phyloP scores from a whole-genome alignment of 2,888 invertebrate species.

The Brassicogethes aeneus region DNA sequence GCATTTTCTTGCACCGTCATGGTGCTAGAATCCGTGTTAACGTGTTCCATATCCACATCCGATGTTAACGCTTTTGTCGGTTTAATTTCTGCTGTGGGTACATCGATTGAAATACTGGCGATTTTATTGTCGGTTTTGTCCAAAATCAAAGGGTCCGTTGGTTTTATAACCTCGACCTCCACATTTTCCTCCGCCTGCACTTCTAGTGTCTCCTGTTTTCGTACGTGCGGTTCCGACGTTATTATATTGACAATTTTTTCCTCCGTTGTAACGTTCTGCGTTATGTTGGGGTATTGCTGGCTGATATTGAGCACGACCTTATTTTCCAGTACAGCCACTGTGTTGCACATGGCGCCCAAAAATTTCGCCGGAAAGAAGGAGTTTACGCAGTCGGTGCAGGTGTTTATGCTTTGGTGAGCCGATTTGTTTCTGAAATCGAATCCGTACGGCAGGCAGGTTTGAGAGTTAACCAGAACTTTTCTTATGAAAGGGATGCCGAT shows the following conservation, averaged over 20 bases:
- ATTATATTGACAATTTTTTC: constrained; percentile 18
- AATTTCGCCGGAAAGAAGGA: constrained; percentile 58
- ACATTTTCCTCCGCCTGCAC: constrained; percentile 1
- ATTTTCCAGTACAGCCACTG: constrained; percentile 57
- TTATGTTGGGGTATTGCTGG: constrained; percentile 33
- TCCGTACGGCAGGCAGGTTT: constrained; percentile 53
- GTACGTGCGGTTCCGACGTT: constrained; percentile 11
- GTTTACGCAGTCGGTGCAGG: constrained; percentile 44
- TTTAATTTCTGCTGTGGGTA: constrained; percentile 31
- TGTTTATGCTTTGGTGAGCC: constrained; percentile 15
- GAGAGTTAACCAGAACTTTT: constrained; percentile 51
- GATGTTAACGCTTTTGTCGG: constrained; percentile 33
- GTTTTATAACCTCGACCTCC: constrained; percentile 4
- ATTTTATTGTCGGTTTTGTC: constrained; percentile 15
- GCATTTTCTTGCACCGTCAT: not conserved
- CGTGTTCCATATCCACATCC: constrained; percentile 10
- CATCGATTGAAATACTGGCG: constrained; percentile 20
- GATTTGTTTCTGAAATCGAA: constrained; percentile 48
- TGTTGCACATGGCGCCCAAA: constrained; percentile 70
- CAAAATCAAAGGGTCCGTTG: constrained; percentile 15
- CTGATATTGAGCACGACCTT: constrained; percentile 58
- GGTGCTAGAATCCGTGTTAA: not conserved
- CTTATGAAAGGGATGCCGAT: constrained; percentile 52
- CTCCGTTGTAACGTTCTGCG: constrained; percentile 18
- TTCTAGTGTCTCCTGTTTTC: constrained; percentile 3